Conservation (phyloP, 1,140 invertebrate genomes). For the Campodea augens region DNA sequence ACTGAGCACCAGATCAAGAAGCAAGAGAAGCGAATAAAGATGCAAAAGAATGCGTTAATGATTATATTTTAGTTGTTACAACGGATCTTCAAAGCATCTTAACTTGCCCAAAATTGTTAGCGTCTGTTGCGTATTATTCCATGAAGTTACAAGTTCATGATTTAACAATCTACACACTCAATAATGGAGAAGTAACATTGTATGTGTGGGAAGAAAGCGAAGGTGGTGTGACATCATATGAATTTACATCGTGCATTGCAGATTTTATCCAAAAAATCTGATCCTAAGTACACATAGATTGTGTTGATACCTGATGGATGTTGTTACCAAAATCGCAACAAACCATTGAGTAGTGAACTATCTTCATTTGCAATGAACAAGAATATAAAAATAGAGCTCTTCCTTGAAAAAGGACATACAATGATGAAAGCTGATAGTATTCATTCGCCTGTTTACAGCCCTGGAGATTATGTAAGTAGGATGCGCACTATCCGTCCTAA, state of each 20-base stretch:
- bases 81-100: slow-evolving; percentile 5
- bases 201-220: slow-evolving; percentile 20
- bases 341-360: background rate
- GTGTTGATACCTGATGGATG: slow-evolving; percentile 3
- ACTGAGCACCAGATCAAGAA: background rate
- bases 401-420: slow-evolving; percentile 3
- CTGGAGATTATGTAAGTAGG: background rate
- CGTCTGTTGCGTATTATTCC: slow-evolving; percentile 15
- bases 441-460: slow-evolving; percentile 2
- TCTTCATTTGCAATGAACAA: background rate
- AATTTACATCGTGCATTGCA: background rate
- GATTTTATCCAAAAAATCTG: background rate
- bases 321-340: slow-evolving; percentile 2
- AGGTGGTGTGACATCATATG: slow-evolving; percentile 10
- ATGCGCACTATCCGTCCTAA: background rate
- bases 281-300: background rate
- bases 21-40: background rate
- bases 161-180: slow-evolving; percentile 15
- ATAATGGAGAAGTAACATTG: slow-evolving; percentile 15
- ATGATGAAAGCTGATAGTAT: slow-evolving; percentile 4
- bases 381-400: background rate
- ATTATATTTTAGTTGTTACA: background rate
- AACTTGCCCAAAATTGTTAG: slow-evolving; percentile 2
- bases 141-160: slow-evolving; percentile 17
- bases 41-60: background rate